Evolutionary conservation across 1,140 invertebrate species (phyloP).

Genomic region (Aphelenchoides fujianensis): DNA sequence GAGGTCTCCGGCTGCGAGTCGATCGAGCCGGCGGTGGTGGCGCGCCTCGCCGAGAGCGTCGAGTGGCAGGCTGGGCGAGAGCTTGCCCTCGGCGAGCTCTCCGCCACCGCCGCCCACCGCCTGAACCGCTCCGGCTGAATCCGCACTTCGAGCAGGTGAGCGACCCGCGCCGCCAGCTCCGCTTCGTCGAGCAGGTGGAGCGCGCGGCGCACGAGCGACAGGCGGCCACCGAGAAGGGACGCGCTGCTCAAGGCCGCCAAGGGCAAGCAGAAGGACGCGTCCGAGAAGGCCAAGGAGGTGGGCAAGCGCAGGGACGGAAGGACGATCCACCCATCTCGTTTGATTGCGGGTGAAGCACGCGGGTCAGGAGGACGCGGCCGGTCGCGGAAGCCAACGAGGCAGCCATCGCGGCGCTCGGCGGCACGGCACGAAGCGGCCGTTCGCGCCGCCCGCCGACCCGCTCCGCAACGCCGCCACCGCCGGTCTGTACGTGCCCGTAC

Average conservation of each 20-base stretch:
- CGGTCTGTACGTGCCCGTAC: conserved; percentile 30
- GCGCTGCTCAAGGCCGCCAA: conserved; percentile 39
- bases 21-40: conserved; percentile 43
- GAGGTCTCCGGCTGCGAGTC: conserved; percentile 36
- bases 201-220: conserved; percentile 24
- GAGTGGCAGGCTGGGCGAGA: conserved; percentile 26
- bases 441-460: not conserved
- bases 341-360: conserved; percentile 44
- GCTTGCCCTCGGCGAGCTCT: conserved; percentile 28
- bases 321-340: conserved; percentile 21
- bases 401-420: conserved; percentile 44
- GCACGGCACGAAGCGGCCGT: conserved; percentile 13
- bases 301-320: not conserved
- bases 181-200: conserved; percentile 46
- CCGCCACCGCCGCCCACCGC: conserved; percentile 40
- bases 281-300: conserved; percentile 48
- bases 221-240: conserved; percentile 34
- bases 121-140: conserved; percentile 42
- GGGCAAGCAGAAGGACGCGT: conserved; percentile 41
- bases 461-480: not conserved
- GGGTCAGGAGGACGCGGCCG: conserved; percentile 41
- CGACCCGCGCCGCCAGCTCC: conserved; percentile 43
- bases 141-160: conserved; percentile 39
- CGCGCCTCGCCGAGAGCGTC: conserved; percentile 25
- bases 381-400: conserved; percentile 46